These are phyloP conservation scores for Bufo bufo DNA, from an alignment of 2,113 vertebrate species.

Conservation along the genomic window DNA sequence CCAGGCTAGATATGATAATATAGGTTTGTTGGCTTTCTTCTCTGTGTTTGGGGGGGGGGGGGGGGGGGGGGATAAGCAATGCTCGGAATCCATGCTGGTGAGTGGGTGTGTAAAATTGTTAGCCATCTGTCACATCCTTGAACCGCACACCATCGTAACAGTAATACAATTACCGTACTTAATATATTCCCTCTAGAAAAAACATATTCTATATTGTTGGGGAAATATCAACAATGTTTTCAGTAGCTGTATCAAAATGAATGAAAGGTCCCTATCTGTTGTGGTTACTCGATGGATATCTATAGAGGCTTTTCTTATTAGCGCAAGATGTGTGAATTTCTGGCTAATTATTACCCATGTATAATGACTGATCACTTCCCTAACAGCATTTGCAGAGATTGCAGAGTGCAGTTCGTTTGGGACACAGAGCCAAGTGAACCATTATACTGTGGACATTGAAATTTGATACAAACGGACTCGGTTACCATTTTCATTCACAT, in stretches of 20 bases:
- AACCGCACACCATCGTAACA: not conserved
- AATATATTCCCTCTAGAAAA: conserved; percentile 19
- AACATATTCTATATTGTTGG: conserved; percentile 24
- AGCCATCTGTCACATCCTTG: conserved; percentile 31
- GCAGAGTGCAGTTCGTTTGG: no score
- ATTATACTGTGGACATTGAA: no score
- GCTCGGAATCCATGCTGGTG: not conserved
- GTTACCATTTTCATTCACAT: no score
- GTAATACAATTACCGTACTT: conserved; percentile 18
- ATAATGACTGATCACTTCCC: not conserved
- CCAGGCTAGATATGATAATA: conserved; percentile 10
- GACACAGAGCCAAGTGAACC: no score
- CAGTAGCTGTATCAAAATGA: not conserved
- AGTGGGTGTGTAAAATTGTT: conserved; percentile 17
- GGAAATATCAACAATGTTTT: not conserved
- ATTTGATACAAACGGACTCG: no score
- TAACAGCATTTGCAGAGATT: no score
- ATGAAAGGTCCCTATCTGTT: not conserved
- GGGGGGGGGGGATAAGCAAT: not conserved
- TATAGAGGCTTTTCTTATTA: not conserved
- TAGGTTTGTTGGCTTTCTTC: not conserved
- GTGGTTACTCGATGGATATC: not conserved
- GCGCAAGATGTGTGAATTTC: not conserved
- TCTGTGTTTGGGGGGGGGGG: not conserved
- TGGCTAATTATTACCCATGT: not conserved